Evolutionary conservation across 2,888 invertebrate genomes (phyloP).

Genomic region (Epinotia demarniana): DNA sequence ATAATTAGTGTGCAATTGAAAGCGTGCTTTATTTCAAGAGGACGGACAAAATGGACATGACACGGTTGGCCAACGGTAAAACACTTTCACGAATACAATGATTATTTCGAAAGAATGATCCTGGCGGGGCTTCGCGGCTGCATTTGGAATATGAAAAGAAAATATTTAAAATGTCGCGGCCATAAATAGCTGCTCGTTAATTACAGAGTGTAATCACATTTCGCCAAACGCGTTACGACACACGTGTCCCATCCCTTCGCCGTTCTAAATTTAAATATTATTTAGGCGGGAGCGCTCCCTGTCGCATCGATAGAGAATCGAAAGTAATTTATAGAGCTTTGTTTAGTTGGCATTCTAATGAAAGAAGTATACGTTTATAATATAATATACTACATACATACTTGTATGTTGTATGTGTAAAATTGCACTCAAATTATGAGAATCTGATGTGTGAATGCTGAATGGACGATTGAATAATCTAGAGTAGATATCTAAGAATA

Average conservation of each 20-base stretch:
- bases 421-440: not conserved
- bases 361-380: not conserved
- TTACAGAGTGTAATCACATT: slow-evolving; percentile 83
- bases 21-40: slow-evolving; percentile 82
- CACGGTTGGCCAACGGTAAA: slow-evolving; percentile 81
- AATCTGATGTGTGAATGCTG: not conserved
- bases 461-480: not conserved
- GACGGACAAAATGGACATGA: slow-evolving; percentile 78
- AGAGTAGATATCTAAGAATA: not conserved
- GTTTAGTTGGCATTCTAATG: slow-evolving; percentile 50
- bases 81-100: slow-evolving; percentile 82
- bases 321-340: slow-evolving; percentile 78
- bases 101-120: slow-evolving; percentile 70
- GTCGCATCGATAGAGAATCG: slow-evolving; percentile 68
- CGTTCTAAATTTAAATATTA: slow-evolving; percentile 82
- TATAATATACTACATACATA: not conserved
- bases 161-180: slow-evolving; percentile 68
- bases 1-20: slow-evolving; percentile 85
- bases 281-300: slow-evolving; percentile 78
- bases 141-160: slow-evolving; percentile 65
- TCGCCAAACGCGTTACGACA: slow-evolving; percentile 84
- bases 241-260: slow-evolving; percentile 84
- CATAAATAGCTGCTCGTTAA: slow-evolving; percentile 82
- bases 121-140: slow-evolving; percentile 42
- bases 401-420: not conserved